These are phyloP conservation scores for Caenorhabditis sinica DNA, from an alignment of 2,888 invertebrate genomes.

Conservation along the genomic window DNA sequence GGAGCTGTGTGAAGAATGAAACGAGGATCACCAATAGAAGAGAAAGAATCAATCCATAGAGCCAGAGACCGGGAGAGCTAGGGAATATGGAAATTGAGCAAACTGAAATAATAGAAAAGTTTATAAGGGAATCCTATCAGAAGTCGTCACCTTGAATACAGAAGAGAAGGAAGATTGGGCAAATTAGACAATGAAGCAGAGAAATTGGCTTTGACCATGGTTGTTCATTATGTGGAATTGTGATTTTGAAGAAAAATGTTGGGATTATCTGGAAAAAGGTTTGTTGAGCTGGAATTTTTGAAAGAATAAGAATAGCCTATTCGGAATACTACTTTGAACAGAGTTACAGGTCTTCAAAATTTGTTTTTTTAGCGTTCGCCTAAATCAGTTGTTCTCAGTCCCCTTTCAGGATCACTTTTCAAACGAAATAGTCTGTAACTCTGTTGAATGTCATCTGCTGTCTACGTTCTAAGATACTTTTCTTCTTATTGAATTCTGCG, in stretches of 20 bases:
- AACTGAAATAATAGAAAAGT: no score
- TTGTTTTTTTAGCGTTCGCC: no score
- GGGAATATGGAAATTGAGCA: constrained; percentile 44
- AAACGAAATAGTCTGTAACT: no score
- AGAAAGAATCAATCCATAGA: constrained; percentile 71
- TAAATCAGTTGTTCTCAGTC: no score
- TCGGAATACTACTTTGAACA: no score
- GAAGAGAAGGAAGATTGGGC: constrained; percentile 84
- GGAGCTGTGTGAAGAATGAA: constrained; percentile 66
- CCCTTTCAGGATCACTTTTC: no score
- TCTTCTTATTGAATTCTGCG: no score
- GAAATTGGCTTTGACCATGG: constrained; percentile 87
- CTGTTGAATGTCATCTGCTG: background rate
- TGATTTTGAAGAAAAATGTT: constrained; percentile 85
- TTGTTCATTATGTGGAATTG: constrained; percentile 86
- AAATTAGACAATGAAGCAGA: constrained; percentile 85
- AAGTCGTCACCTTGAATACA: constrained; percentile 70
- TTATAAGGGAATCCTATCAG: no score
- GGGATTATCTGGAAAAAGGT: constrained; percentile 85
- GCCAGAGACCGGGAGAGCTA: constrained; percentile 64
- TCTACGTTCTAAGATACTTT: background rate
- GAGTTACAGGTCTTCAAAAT: no score
- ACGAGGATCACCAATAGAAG: constrained; percentile 60
- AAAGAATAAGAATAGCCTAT: no score
- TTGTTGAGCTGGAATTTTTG: no score